Evolutionary conservation across 2,888 invertebrate species (phyloP).

Genomic region (Seladonia tumulorum): DNA sequence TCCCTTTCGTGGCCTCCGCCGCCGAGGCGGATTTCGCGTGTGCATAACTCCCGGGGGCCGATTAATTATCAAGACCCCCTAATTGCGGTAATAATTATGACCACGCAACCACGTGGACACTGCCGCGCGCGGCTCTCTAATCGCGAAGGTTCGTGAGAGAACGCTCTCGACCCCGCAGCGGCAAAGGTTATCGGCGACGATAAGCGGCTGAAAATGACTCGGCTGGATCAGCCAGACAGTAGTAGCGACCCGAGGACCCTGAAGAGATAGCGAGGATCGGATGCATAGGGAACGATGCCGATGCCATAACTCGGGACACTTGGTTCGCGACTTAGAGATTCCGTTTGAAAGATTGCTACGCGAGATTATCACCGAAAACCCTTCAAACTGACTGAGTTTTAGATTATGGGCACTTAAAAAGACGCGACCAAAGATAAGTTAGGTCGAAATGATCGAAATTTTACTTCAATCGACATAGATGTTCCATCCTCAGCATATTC

Average conservation of each 20-base stretch:
- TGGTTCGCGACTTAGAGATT: background rate
- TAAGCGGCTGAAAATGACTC: constrained; percentile 23
- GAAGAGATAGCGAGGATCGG: background rate
- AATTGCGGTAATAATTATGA: constrained; percentile 77
- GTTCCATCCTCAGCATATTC: too few species aligned
- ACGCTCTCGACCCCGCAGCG: background rate
- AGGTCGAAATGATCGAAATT: too few species aligned
- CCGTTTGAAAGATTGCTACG: background rate
- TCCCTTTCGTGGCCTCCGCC: constrained; percentile 62
- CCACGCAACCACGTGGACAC: constrained; percentile 43
- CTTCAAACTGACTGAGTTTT: background rate
- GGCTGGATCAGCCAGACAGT: background rate
- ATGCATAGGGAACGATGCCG: background rate
- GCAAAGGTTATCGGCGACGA: constrained; percentile 32
- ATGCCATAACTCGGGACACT: background rate
- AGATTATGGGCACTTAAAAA: background rate
- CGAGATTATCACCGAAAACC: background rate
- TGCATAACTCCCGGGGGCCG: constrained; percentile 72
- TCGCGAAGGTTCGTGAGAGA: constrained; percentile 23
- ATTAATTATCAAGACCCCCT: constrained; percentile 76
- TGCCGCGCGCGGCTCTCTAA: constrained; percentile 25
- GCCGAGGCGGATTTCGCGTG: constrained; percentile 70
- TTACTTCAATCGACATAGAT: too few species aligned
- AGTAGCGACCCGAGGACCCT: background rate
- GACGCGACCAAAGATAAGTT: background rate